Percentiles rank a stretch among this genome's conserved stretches.
These are phyloP conservation scores for Callimorpha dominula DNA, from an alignment of 2,888 invertebrate species.

Conservation along the genomic window DNA sequence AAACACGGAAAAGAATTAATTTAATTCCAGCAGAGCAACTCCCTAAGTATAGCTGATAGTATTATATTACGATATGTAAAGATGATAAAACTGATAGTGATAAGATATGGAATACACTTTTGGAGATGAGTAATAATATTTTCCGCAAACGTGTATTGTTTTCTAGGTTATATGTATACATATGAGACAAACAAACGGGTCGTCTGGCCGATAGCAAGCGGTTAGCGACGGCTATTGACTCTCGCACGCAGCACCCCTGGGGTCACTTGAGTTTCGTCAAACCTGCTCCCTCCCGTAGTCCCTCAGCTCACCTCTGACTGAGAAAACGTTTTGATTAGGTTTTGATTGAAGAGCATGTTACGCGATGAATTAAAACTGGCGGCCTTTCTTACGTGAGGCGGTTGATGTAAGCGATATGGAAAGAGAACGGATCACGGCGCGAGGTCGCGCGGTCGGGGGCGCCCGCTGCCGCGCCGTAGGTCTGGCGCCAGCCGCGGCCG, in stretches of 20 bases:
- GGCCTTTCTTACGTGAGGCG: slow-evolving; percentile 13
- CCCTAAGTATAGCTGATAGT: not conserved
- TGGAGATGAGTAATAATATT: too few species aligned
- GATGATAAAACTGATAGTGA: slow-evolving; percentile 1
- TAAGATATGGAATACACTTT: not conserved
- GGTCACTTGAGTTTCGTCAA: too few species aligned
- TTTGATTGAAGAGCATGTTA: slow-evolving; percentile 13
- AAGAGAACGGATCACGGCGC: slow-evolving; percentile 26
- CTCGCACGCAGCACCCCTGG: too few species aligned
- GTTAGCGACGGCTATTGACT: not conserved
- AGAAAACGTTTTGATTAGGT: slow-evolving; percentile 4
- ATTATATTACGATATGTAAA: not conserved
- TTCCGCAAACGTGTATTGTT: too few species aligned
- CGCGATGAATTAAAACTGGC: slow-evolving; percentile 15
- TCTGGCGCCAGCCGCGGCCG: slow-evolving; percentile 11
- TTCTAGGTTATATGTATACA: too few species aligned
- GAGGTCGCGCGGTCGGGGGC: slow-evolving; percentile 17
- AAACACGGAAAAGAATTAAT: not conserved
- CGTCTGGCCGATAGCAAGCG: not conserved
- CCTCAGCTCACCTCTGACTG: not conserved
- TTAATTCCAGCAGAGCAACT: not conserved
- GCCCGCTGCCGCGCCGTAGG: not conserved
- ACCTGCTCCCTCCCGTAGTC: not conserved
- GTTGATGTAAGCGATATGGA: slow-evolving; percentile 20
- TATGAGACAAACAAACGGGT: too few species aligned